Evolutionary conservation across 2,797 vertebrate genomes (phyloP).

Genomic region (Lagocephalus sceleratus): DNA sequence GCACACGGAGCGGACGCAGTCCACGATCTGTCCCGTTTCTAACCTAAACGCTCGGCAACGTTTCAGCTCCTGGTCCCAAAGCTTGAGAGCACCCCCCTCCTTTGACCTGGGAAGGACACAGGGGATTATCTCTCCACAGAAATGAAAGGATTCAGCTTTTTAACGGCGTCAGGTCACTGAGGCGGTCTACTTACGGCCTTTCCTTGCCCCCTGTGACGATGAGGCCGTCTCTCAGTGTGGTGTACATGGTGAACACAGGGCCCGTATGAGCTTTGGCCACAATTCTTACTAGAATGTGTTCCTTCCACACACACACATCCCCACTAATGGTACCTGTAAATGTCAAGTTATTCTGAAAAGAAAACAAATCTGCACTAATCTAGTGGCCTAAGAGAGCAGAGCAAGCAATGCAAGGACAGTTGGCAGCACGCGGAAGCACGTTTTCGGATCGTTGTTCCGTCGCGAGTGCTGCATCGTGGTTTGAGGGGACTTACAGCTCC

Average conservation of each 20-base stretch:
- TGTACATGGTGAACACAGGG: conserved; percentile 98
- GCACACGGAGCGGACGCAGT: conserved; percentile 93
- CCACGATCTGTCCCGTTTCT: conserved; percentile 89
- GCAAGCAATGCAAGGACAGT: conserved; percentile 66
- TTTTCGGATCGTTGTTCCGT: too few relatives aligned
- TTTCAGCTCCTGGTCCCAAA: conserved; percentile 96
- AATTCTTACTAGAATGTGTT: conserved; percentile 91
- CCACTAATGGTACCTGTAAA: conserved; percentile 99
- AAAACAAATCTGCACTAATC: conserved; percentile 86
- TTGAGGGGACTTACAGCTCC: conserved; percentile 88
- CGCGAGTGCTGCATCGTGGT: background rate
- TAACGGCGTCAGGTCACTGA: background rate
- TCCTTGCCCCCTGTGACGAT: conserved; percentile 99
- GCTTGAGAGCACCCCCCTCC: conserved; percentile 93
- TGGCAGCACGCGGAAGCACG: conserved; percentile 48
- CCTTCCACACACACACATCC: conserved; percentile 99
- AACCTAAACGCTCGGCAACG: conserved; percentile 93
- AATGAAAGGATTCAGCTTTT: background rate
- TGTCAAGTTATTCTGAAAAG: conserved; percentile 99
- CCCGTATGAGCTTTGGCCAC: conserved; percentile 98
- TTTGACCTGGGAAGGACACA: conserved; percentile 80
- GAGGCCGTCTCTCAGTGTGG: conserved; percentile 92
- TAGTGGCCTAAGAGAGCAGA: conserved; percentile 80
- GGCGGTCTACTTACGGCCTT: conserved; percentile 86
- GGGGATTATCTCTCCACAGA: background rate